These are phyloP conservation scores for Characodon lateralis DNA, from an alignment of 2,797 vertebrate genomes.

Conservation along the genomic window DNA sequence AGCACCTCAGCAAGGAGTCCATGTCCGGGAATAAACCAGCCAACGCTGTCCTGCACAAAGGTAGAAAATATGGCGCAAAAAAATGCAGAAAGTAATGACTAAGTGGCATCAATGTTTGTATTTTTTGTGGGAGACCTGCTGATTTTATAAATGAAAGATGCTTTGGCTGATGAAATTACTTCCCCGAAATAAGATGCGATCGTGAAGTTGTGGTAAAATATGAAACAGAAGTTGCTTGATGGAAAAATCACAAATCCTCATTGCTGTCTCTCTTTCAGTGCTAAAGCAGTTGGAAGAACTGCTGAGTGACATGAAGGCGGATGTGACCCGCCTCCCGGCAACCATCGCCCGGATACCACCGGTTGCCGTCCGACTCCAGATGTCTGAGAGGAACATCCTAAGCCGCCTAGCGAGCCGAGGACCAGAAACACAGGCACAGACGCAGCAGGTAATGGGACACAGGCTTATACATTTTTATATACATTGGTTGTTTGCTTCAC, in stretches of 20 bases:
- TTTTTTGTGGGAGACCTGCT: not conserved
- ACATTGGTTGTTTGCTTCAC: not conserved
- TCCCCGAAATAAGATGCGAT: not conserved
- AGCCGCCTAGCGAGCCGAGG: conserved; percentile 95
- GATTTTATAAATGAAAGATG: not conserved
- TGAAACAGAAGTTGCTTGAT: not conserved
- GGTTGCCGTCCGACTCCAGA: conserved; percentile 94
- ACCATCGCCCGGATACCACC: conserved; percentile 97
- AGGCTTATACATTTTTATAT: not conserved
- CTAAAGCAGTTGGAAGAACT: conserved; percentile 98
- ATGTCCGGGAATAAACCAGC: conserved; percentile 98
- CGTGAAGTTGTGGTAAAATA: too few species aligned
- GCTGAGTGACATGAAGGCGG: conserved; percentile 98
- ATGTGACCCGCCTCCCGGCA: conserved; percentile 94
- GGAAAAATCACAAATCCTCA: not conserved
- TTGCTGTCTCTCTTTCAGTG: conserved; percentile 75
- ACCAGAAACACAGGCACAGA: conserved; percentile 84
- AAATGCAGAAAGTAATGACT: not conserved
- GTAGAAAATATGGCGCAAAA: conserved; percentile 59
- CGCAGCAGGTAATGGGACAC: conserved; percentile 39
- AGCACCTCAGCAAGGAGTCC: conserved; percentile 97
- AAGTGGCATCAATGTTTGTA: not conserved
- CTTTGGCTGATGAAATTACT: too few species aligned
- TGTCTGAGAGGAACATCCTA: conserved; percentile 98
- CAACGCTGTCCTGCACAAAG: conserved; percentile 98